Base-by-base conservation (phyloP, 2,797 vertebrate genomes). In the Leptoclinus maculatus region DNA sequence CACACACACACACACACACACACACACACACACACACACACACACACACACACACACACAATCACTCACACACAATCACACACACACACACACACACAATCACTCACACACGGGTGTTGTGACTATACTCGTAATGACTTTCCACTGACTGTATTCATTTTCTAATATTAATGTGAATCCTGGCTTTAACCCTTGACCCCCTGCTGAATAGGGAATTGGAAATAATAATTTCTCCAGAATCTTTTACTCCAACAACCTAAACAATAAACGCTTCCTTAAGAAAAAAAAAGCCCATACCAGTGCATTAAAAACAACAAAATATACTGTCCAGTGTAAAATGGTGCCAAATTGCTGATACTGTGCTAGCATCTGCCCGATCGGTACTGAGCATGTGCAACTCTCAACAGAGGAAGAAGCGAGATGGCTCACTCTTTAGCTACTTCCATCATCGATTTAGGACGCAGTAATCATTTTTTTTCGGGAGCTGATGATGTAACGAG, bases 61-160 rank as follows among this genome's bases (percentile, higher is more conserved):
- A 76, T 79, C 53, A 86, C 66, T 53, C 49, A 53, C 25, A 84
- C 66, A 71, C 14, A n/a, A n/a, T n/a, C 59, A 51, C 49, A 56
- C 25, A 83, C 66, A 73, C 21, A 53, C 29, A 47, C 13, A 70
- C 19, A 47, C 45, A 57, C 51, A 71, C 38, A 83, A 76, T 79
- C 53, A 86, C 66, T 53, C 49, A 53, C 25, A 84, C 66, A 71
- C 14, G 16, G 38, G 47, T 66, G 38, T 68, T 74, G 80, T 83
- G 77, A 66, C 53, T 63, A 34, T 66, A 51, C 45, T 53, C 71
- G n/a, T 36, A 21, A 76, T 80, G 58, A 74, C 53, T 23, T 75
- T 76, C 45, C 36, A 7, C 71, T 21, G 65, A 43, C 75, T 68
- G 39, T 68, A 78, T 82, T 82, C 8, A 79, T 84, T 72, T 80